Evolutionary conservation across 2,113 vertebrate species (phyloP).

Genomic region (Thamnaconus septentrionalis): DNA sequence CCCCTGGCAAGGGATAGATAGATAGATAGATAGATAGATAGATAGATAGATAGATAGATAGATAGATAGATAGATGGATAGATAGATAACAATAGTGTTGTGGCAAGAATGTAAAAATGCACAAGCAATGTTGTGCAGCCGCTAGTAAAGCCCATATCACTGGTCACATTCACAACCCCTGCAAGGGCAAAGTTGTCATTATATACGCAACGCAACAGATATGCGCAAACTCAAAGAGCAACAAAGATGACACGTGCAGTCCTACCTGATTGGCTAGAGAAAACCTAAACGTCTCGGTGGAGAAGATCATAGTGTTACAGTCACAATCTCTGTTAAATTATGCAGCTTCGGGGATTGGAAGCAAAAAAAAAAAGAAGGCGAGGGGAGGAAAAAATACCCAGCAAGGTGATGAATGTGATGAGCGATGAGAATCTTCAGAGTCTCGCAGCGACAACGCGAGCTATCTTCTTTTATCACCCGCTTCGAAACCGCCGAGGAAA

Average conservation of each 20-base stretch:
- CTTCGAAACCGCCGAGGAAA: conserved; percentile 11
- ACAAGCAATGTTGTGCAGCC: no score
- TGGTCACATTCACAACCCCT: background rate
- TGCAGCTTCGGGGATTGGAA: conserved; percentile 11
- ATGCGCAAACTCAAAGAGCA: background rate
- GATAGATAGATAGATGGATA: no score
- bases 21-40: no score
- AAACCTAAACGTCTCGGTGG: conserved; percentile 50
- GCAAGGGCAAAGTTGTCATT: background rate
- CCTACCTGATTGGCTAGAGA: conserved; percentile 65
- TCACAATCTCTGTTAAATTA: conserved; percentile 5
- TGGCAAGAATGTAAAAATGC: no score
- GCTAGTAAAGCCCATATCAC: background rate
- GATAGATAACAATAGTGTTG: no score
- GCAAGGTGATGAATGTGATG: background rate
- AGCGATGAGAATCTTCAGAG: conserved; percentile 6
- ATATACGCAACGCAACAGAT: background rate
- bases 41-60: no score
- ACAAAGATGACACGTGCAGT: conserved; percentile 8
- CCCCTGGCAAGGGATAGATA: no score
- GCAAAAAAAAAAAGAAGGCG: background rate
- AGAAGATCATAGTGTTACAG: conserved; percentile 53
- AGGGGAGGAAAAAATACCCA: conserved; percentile 1
- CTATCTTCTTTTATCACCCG: conserved; percentile 4
- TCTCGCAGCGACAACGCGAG: conserved; percentile 24